Evolutionary conservation across 2,888 invertebrate genomes (phyloP).

Genomic region (Crepidodera aurea): DNA sequence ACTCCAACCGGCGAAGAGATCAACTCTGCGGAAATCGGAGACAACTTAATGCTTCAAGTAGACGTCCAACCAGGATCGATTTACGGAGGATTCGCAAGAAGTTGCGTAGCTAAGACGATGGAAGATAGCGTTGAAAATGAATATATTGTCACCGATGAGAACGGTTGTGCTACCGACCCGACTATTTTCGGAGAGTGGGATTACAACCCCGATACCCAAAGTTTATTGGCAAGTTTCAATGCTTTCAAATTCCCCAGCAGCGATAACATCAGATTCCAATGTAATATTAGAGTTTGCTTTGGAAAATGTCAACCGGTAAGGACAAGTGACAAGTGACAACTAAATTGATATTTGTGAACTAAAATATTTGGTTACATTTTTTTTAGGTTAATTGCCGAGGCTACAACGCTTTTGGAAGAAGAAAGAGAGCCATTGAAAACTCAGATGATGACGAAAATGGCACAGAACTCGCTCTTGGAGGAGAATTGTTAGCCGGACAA

Average conservation of each 20-base stretch:
- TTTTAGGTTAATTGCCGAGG: constrained; percentile 87
- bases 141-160: constrained; percentile 91
- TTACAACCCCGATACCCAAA: constrained; percentile 84
- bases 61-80: constrained; percentile 68
- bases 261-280: constrained; percentile 94
- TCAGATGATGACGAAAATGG: constrained; percentile 60
- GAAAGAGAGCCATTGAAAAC: constrained; percentile 71
- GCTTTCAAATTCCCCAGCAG: constrained; percentile 96
- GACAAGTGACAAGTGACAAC: neutral
- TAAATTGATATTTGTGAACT: too few species aligned
- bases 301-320: constrained; percentile 93
- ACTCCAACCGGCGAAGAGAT: constrained; percentile 88
- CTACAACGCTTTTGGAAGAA: constrained; percentile 87
- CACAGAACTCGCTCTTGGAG: constrained; percentile 68
- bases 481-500: constrained; percentile 75
- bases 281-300: constrained; percentile 93
- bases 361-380: constrained; percentile 20
- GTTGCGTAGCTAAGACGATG: constrained; percentile 92
- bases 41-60: constrained; percentile 76
- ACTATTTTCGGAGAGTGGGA: constrained; percentile 95
- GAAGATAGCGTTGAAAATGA: constrained; percentile 89
- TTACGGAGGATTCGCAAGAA: constrained; percentile 92
- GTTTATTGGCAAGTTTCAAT: constrained; percentile 87
- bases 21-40: constrained; percentile 90
- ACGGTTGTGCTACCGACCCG: constrained; percentile 92